Conservation (phyloP, 2,888 invertebrate species). For the Troides oblongomaculatus region DNA sequence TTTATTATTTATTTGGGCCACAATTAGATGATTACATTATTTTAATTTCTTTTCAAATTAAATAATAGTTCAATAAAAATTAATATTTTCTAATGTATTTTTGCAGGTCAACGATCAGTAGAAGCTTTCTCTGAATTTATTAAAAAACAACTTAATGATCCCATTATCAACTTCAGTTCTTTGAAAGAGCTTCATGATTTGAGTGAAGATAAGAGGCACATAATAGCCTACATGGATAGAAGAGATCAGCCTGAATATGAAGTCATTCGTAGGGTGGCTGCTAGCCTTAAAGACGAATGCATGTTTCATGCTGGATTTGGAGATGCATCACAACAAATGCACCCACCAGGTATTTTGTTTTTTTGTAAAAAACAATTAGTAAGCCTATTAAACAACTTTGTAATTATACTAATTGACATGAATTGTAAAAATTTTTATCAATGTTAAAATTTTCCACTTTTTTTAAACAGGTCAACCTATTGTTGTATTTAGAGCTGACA, state of each 20-base stretch:
- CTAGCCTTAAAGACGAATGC: conserved; percentile 96
- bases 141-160: conserved; percentile 92
- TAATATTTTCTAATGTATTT: conserved; percentile 31
- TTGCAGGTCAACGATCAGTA: conserved; percentile 86
- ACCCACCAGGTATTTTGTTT: conserved; percentile 84
- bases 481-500: conserved; percentile 90
- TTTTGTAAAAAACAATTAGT: not conserved
- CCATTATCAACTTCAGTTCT: conserved; percentile 87
- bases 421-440: not conserved
- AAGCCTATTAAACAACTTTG: not conserved
- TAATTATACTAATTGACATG: not conserved
- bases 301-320: conserved; percentile 96
- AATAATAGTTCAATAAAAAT: not conserved
- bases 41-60: not conserved
- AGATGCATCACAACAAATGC: conserved; percentile 89
- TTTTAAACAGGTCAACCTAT: conserved; percentile 84
- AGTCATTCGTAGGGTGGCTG: conserved; percentile 89
- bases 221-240: conserved; percentile 94
- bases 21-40: not conserved
- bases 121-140: conserved; percentile 95
- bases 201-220: conserved; percentile 89
- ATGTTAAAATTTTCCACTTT: not conserved
- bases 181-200: conserved; percentile 86
- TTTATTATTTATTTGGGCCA: too few species aligned
- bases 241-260: conserved; percentile 90